phyloP scores from a whole-genome alignment of 1,140 invertebrate species.

The Antheraea pernyi region DNA sequence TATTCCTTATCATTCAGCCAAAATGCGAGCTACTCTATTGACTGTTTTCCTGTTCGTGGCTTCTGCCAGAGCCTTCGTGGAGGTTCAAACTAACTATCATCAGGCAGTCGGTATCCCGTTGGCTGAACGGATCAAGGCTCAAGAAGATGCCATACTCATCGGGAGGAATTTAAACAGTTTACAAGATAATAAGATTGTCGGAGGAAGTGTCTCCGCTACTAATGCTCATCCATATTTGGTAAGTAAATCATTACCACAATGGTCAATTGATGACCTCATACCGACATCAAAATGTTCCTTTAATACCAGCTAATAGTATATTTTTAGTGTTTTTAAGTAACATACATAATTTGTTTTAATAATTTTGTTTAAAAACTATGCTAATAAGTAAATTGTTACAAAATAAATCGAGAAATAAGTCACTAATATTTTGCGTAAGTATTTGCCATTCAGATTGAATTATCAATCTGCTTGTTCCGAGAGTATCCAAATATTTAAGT shows the following conservation, averaged over 20 bases:
- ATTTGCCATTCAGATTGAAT: conserved; percentile 44
- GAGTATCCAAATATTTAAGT: neutral
- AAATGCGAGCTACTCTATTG: neutral
- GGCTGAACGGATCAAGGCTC: conserved; percentile 40
- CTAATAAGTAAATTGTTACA: neutral
- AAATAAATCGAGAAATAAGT: neutral
- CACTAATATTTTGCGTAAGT: neutral
- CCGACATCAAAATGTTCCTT: no score
- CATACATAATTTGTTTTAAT: no score
- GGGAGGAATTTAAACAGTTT: neutral
- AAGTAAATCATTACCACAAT: conserved; percentile 13
- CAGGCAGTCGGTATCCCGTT: conserved; percentile 41
- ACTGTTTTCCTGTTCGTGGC: conserved; percentile 21
- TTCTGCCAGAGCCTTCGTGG: conserved; percentile 16
- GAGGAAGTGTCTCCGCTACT: conserved; percentile 32
- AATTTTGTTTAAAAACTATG: no score
- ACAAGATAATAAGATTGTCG: conserved; percentile 34
- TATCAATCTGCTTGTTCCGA: neutral
- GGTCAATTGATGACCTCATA: no score
- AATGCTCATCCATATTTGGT: conserved; percentile 49
- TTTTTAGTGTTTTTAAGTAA: no score
- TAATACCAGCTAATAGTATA: no score
- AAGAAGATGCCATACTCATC: conserved; percentile 30
- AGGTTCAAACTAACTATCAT: conserved; percentile 37
- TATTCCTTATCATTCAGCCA: neutral